These are phyloP conservation scores for Drosophila aff. DNA, from an alignment of 1,140 invertebrate genomes.

Conservation along the genomic window DNA sequence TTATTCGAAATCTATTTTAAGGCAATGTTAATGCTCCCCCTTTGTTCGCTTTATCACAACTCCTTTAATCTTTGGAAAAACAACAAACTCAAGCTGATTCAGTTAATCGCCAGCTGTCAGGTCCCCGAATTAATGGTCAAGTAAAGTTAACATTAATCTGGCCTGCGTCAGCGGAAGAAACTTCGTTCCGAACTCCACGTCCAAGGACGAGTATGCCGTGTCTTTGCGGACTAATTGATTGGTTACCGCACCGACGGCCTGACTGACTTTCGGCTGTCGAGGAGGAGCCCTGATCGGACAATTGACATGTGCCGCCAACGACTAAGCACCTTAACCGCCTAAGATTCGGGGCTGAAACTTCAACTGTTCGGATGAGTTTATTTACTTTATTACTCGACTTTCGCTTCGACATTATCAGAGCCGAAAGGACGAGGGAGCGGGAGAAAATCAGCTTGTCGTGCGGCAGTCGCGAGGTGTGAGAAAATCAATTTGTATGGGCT, in stretches of 20 bases:
- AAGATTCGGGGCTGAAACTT: constrained; percentile 13
- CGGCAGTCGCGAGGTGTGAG: constrained; percentile 49
- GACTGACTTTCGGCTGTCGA: constrained; percentile 29
- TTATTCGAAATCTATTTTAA: background rate
- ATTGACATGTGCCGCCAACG: constrained; percentile 56
- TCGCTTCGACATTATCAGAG: constrained; percentile 17
- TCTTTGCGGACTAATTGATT: constrained; percentile 44
- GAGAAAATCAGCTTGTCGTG: constrained; percentile 2
- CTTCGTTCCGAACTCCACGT: constrained; percentile 11
- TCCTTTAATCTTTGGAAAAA: constrained; percentile 9
- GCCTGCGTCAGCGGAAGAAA: background rate
- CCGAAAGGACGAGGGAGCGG: background rate
- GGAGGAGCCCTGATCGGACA: constrained; percentile 30
- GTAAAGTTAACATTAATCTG: constrained; percentile 21
- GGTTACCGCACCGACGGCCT: constrained; percentile 18
- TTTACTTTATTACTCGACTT: constrained; percentile 65
- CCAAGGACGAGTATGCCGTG: background rate
- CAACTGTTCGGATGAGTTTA: constrained; percentile 59
- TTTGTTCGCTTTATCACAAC: background rate
- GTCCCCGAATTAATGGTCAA: constrained; percentile 17
- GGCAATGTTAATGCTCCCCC: background rate
- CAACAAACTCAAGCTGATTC: constrained; percentile 1
- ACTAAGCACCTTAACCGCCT: constrained; percentile 20
- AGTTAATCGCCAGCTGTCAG: constrained; percentile 29
- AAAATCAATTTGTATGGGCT: constrained; percentile 74